Evolutionary conservation across 2,113 vertebrate genomes (phyloP), one percentile per base, ranked within the genome.

Genomic region (Salvelinus namaycush): DNA sequence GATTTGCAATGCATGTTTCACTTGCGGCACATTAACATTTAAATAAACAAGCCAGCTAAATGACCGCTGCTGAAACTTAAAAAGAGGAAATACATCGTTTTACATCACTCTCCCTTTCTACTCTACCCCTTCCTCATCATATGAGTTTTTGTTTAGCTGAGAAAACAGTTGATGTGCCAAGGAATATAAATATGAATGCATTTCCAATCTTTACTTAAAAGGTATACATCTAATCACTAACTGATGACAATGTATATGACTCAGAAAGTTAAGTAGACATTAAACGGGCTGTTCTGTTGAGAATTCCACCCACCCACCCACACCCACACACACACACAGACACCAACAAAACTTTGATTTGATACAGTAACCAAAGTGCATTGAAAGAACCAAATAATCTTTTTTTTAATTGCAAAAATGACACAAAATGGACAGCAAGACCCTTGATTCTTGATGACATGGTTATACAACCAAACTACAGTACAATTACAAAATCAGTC

Each of bases 41-140:
- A 91, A 90, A 93, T 90, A 92, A 94, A 90, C 80, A 93, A 83
- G 84, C 85, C 73, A 51, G 86, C 85, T 84, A 89, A 92, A 88
- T 87, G 89, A 91, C 91, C 84, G 83, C 72, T 74, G 83, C 54
- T 84, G 79, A 81, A 83, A 87, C 84, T 87, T 89, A 84, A 81
- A 90, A 89, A 84, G 77, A 87, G 68, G 87, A 89, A 88, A 81
- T 74, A 80, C 89, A 83, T 82, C 0, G 74, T 76, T 84, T 87
- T 87, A 83, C 79, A 81, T 79, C 79, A 84, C 82, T 79, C 76
- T 81, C 70, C 68, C 73, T 81, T 79, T 69, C 69, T 66, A 81
- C 82, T 78, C 73, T 51, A 54, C 76, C 39, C 75, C 73, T 85
- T 69, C 83, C 75, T 62, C 77, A 74, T 82, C 68, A 48, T 39